Percentiles rank a stretch among this genome's conserved stretches.
Conservation (phyloP, 2,888 invertebrate genomes). For the Agrochola lota region DNA sequence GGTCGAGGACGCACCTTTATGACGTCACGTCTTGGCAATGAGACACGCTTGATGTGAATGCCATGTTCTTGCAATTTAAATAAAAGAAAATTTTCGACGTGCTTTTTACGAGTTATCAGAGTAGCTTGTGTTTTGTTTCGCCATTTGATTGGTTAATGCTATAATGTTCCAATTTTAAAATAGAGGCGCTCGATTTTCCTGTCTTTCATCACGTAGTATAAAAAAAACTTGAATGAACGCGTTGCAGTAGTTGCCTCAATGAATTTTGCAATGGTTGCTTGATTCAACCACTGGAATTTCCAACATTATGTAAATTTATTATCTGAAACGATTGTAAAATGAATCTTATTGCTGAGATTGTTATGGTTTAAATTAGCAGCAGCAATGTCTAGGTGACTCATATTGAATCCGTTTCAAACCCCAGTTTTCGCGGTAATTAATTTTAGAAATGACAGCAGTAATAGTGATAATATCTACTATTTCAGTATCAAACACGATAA, state of each 20-base stretch:
- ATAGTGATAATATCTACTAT: not conserved
- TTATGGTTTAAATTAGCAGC: constrained; percentile 19
- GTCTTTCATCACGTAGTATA: constrained; percentile 5
- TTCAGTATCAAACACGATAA: constrained; percentile 17
- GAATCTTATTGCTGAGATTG: constrained; percentile 27
- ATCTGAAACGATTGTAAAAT: constrained; percentile 20
- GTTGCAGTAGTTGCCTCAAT: constrained; percentile 47
- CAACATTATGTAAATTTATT: constrained; percentile 52
- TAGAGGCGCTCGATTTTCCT: not conserved
- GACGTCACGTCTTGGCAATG: constrained; percentile 73
- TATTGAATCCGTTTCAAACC: constrained; percentile 50
- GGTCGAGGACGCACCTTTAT: constrained; percentile 85
- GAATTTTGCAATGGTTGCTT: constrained; percentile 46
- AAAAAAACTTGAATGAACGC: constrained; percentile 55
- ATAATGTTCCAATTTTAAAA: constrained; percentile 32
- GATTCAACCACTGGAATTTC: constrained; percentile 43
- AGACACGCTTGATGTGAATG: constrained; percentile 46
- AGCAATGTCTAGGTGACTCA: constrained; percentile 44
- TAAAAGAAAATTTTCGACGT: constrained; percentile 28
- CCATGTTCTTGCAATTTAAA: constrained; percentile 58
- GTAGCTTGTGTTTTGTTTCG: not conserved
- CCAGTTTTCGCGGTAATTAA: constrained; percentile 53
- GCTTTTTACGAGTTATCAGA: constrained; percentile 16
- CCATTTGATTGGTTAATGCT: not conserved
- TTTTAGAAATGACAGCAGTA: constrained; percentile 50